A percentile compares a stretch with the other conserved stretches of the same genome.
Conservation (phyloP, 1,140 invertebrate genomes). For the Drosophila micromelanica region DNA sequence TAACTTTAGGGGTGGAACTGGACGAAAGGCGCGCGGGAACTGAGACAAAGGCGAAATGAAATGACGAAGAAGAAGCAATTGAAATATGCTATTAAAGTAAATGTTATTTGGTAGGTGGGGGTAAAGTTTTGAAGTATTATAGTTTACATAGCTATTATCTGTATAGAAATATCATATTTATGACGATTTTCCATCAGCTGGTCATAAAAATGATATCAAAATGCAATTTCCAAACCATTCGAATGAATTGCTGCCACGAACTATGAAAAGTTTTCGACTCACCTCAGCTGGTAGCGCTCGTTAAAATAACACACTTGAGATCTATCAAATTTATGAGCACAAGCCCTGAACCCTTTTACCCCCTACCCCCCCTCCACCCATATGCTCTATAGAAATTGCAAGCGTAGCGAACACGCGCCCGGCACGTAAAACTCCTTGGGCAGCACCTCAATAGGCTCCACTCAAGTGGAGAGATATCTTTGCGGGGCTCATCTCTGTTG, state of each 20-base stretch:
- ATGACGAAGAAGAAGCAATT: conserved; percentile 6
- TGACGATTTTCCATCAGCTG: conserved; percentile 69
- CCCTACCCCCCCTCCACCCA: background rate
- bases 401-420: conserved; percentile 32
- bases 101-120: conserved; percentile 3
- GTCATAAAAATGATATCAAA: conserved; percentile 71
- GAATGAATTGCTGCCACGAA: conserved; percentile 61
- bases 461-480: conserved; percentile 58
- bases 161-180: conserved; percentile 55
- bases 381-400: conserved; percentile 49
- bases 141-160: conserved; percentile 20
- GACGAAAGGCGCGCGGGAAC: conserved; percentile 55
- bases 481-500: conserved; percentile 14
- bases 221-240: conserved; percentile 58
- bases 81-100: conserved; percentile 33
- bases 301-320: conserved; percentile 60
- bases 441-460: conserved; percentile 23
- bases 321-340: conserved; percentile 74
- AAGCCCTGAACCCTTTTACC: conserved; percentile 66
- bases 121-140: conserved; percentile 3
- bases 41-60: background rate
- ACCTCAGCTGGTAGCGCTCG: conserved; percentile 25
- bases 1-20: conserved; percentile 58
- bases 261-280: conserved; percentile 16
- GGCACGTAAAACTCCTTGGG: conserved; percentile 30